Evolutionary conservation across 23 tunicate genomes (phyloP), one percentile per base, ranked within the genome.

Genomic region (Phallusia fumigata): DNA sequence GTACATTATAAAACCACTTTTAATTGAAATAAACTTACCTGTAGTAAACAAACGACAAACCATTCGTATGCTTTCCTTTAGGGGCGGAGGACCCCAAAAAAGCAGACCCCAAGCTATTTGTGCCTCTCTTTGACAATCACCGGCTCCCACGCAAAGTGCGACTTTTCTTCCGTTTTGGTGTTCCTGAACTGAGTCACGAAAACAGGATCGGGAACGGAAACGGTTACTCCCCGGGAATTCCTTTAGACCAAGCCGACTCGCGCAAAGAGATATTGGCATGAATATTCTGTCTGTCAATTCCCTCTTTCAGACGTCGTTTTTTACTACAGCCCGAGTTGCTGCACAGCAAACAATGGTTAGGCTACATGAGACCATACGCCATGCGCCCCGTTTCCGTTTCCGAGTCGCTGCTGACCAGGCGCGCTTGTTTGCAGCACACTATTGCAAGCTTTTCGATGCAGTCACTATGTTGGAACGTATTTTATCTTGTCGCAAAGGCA

Each of bases 81-180:
- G 88, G 88, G 6, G 79, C 83, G 24, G 65, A 85, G 36, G 52
- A 85, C 65, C 88, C 88, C 36, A 44, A 69, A 36, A 40, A 76
- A 33, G 78, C 82, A 65, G 82, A 82, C 65, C 86, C 91, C 26
- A 36, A 44, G 22, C 76, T 87, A 15, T 87, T 87, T 31, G 65
- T 87, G 31, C 91, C 91, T 19, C 12, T 87, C 0, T 31, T 87
- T 44, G 91, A 87, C 83, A 87, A 81, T 76, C 35, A 64, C 52
- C 76, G 58, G 21, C 76, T 87, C 34, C 91, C 91, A 32, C 64
- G 75, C 18, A 81, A 81, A 77, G 78, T 87, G 0, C 77, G 82
- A 64, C 75, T 49, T 22, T 87, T 87, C 49, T 87, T 87, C 75
- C 85, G 91, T 5, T 87, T 87, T 76, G 91, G 86, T 16, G 91